Base-by-base conservation (phyloP, 2,113 vertebrate genomes). In the Cyphomyrus plagiostoma region DNA sequence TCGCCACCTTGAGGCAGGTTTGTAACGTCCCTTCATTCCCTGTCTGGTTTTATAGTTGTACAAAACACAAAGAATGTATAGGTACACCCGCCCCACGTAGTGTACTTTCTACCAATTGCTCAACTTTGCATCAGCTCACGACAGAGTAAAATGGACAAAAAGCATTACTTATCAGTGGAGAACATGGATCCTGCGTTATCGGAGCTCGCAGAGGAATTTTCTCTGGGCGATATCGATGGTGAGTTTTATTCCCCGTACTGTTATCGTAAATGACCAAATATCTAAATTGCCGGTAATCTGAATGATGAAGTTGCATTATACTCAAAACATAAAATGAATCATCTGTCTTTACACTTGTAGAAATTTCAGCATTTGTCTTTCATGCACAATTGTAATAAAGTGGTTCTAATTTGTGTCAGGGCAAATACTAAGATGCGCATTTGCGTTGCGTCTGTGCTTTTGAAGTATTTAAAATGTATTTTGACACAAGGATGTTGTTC, bases 221-320 rank as follows among this genome's bases (percentile, higher is more conserved):
- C 97, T 0, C 91, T 99, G 88, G 97, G 98, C 89, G 98, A 99
- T 92, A 98, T 99, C 90, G 97, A 99, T 89, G 98, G 98, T 99
- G 95, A 97, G 97, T 91, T 0, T 53, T 56, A 53, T 26, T 53
- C 26, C 19, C 26, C 35, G 26, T 19, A 26, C 13, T 17, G 11
- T 35, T 7, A 53, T 19, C 82, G 3, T 48, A 21, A 46, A 48
- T 84, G 82, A 48, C 74, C 11, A 80, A 80, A 80, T 80, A 42
- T 39, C 17, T 80, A 80, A 80, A 4, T 77, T 77, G 35, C 74
- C 13, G 74, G 30, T 42, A 42, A 15, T 77, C 15, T 39, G 30
- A 77, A 77, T 42, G 74, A 42, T 11, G n/a, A 77, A 77, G 45
- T 23, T 84, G 45, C 42, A 45, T 10, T 42, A 84, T 70, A 30